These are phyloP conservation scores for Caenorhabditis angaria DNA, from an alignment of 2,888 invertebrate species.

Conservation along the genomic window DNA sequence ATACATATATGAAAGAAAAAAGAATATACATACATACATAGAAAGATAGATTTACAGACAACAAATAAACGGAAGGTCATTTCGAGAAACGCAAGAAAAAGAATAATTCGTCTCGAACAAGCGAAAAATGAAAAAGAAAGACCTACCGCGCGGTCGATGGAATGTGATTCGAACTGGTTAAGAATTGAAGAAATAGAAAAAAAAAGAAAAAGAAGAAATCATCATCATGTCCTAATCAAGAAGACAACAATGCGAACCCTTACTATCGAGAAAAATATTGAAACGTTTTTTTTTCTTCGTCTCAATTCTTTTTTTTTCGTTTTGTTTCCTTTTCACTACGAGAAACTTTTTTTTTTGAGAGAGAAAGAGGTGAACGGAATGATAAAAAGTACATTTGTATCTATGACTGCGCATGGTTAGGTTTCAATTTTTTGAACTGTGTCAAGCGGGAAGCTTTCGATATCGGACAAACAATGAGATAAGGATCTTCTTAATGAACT, in stretches of 20 bases:
- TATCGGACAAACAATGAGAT: too few species aligned
- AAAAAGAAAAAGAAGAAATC: background rate
- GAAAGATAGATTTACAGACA: too few species aligned
- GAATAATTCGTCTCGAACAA: background rate
- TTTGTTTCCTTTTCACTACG: too few species aligned
- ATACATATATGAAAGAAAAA: too few species aligned
- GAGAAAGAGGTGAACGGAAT: background rate
- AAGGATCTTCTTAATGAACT: too few species aligned
- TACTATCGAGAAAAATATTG: slow-evolving; percentile 1
- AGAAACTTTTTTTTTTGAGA: too few species aligned
- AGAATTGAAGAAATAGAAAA: background rate
- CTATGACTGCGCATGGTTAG: slow-evolving; percentile 2
- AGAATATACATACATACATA: too few species aligned
- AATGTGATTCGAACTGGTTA: background rate
- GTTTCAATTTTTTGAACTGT: background rate
- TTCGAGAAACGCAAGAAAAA: background rate
- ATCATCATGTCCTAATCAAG: slow-evolving; percentile 1
- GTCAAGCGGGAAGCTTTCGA: too few species aligned
- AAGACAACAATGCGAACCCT: background rate
- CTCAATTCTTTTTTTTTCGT: too few species aligned
- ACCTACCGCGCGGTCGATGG: slow-evolving; percentile 1
- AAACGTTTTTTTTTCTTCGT: background rate
- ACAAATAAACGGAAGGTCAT: too few species aligned
- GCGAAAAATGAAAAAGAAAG: background rate
- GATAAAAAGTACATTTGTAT: background rate